These are phyloP conservation scores for Pelecanus crispus DNA, from an alignment of 2,113 vertebrate genomes.

Conservation along the genomic window DNA sequence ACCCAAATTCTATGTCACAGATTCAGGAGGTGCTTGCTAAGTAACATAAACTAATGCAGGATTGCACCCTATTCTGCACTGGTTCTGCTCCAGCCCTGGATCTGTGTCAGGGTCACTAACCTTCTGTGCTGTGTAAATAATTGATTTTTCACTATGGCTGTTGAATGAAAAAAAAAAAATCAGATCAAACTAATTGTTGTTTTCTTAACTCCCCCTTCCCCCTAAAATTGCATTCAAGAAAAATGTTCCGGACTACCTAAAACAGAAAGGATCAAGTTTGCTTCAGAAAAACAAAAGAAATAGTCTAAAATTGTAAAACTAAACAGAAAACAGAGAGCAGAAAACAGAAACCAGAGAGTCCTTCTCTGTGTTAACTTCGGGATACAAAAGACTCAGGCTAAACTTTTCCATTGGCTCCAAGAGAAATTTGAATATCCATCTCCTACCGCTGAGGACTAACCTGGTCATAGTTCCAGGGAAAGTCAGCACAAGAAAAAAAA, in stretches of 20 bases:
- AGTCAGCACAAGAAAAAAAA: no score
- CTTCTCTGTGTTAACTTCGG: neutral
- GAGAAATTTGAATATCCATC: neutral
- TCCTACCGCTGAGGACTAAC: neutral
- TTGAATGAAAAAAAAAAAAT: neutral
- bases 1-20: neutral
- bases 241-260: neutral
- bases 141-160: slow-evolving; percentile 14
- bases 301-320: neutral
- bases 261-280: neutral
- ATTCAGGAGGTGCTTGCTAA: neutral
- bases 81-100: neutral
- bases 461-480: no score
- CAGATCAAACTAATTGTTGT: neutral
- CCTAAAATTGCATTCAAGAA: neutral
- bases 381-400: neutral
- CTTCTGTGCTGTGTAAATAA: slow-evolving; percentile 6
- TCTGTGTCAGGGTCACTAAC: slow-evolving; percentile 5
- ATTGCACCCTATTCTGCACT: neutral
- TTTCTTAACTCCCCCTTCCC: neutral
- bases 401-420: neutral
- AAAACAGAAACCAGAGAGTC: neutral
- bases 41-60: neutral
- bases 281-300: neutral
- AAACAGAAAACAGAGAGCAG: neutral